phyloP scores from a whole-genome alignment of 1,140 invertebrate species.

The Ridgeia piscesae region DNA sequence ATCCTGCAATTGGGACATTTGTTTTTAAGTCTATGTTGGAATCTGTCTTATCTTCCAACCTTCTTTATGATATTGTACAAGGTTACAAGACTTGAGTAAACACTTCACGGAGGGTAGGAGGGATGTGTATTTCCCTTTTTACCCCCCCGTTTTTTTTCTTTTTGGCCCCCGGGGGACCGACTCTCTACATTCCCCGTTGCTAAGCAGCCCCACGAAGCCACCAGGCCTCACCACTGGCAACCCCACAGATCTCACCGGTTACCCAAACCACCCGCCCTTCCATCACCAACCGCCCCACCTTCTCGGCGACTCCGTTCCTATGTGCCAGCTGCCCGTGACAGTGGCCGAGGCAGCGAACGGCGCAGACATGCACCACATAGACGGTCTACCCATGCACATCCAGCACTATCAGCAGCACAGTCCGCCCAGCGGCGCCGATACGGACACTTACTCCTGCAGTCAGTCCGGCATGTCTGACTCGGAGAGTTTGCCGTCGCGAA shows the following conservation, averaged over 20 bases:
- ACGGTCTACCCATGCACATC: not conserved
- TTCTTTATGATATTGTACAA: too few species aligned
- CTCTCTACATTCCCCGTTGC: conserved; percentile 3
- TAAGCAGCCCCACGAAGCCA: not conserved
- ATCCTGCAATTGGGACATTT: too few species aligned
- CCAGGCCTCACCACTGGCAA: not conserved
- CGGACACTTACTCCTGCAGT: not conserved
- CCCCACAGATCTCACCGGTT: not conserved
- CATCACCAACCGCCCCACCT: not conserved
- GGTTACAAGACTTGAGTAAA: too few species aligned
- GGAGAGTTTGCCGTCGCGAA: not conserved
- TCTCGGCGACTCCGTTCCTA: not conserved
- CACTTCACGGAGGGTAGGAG: not conserved
- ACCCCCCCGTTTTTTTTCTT: not conserved
- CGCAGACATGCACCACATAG: not conserved
- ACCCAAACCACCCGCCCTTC: not conserved
- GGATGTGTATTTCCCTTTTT: not conserved
- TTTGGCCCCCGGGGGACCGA: too few species aligned
- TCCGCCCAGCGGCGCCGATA: not conserved
- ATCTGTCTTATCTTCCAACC: too few species aligned
- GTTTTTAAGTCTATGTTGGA: too few species aligned
- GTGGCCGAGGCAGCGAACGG: not conserved
- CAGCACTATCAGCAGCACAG: not conserved
- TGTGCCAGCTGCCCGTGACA: not conserved
- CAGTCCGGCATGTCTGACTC: not conserved